Conservation (phyloP, 2,888 invertebrate species). For the Celastrina argiolus region DNA sequence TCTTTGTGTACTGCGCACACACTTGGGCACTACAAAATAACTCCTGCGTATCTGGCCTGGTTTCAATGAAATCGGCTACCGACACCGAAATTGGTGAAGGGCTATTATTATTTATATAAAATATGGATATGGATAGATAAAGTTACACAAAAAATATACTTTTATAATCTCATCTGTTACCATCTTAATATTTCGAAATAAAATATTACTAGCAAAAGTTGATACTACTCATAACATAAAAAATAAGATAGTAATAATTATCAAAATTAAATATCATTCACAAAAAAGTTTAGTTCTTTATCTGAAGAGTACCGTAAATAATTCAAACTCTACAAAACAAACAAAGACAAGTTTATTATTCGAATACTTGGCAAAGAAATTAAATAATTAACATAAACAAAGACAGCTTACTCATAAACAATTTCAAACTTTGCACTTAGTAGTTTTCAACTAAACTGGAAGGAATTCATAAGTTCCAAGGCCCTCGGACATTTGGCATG, state of each 20-base stretch:
- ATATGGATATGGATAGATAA: too few relatives aligned
- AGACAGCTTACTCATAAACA: slow-evolving; percentile 32
- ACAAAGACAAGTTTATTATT: neutral
- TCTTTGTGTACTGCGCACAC: too few relatives aligned
- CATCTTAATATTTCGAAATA: too few relatives aligned
- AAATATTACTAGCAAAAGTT: too few relatives aligned
- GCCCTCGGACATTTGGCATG: slow-evolving; percentile 24
- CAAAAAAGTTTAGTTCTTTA: neutral
- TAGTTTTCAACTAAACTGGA: slow-evolving; percentile 32
- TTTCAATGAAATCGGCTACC: too few relatives aligned
- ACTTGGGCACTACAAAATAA: too few relatives aligned
- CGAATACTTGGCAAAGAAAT: slow-evolving; percentile 24
- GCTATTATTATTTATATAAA: too few relatives aligned
- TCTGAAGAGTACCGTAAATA: neutral
- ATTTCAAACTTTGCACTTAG: slow-evolving; percentile 37
- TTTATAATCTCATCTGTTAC: too few relatives aligned
- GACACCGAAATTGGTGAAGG: too few relatives aligned
- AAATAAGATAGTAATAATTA: neutral
- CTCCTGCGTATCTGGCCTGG: too few relatives aligned
- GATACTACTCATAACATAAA: too few relatives aligned
- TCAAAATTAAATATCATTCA: neutral
- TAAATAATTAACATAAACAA: slow-evolving; percentile 31
- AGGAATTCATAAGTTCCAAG: slow-evolving; percentile 36
- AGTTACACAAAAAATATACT: too few relatives aligned
- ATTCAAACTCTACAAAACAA: neutral